Conservation (phyloP, 2,888 invertebrate species). For the Eupithecia pulchellata region DNA sequence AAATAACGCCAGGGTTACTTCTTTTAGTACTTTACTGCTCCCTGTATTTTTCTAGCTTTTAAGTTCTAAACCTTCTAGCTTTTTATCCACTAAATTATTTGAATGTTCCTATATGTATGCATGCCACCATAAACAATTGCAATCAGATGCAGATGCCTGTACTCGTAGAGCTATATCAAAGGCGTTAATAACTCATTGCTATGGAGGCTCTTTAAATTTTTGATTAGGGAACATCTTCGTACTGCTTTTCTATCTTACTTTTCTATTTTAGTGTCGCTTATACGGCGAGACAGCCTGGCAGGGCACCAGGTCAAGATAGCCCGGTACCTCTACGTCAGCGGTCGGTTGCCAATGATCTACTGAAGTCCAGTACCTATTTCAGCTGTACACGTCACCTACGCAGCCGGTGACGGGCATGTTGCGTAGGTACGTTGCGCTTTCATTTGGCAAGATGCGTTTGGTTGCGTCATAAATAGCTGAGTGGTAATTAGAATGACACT, state of each 20-base stretch:
- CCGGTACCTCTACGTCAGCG: slow-evolving; percentile 27
- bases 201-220: neutral
- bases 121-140: neutral
- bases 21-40: neutral
- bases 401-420: slow-evolving; percentile 49
- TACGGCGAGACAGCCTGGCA: slow-evolving; percentile 31
- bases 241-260: neutral
- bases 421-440: slow-evolving; percentile 55
- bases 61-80: neutral
- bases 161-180: neutral
- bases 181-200: neutral
- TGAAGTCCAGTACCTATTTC: slow-evolving; percentile 58
- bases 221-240: neutral
- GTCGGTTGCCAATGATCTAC: slow-evolving; percentile 43
- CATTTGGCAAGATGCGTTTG: slow-evolving; percentile 63
- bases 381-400: slow-evolving; percentile 63
- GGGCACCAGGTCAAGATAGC: slow-evolving; percentile 32
- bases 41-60: neutral
- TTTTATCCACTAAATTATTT: neutral
- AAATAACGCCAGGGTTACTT: neutral
- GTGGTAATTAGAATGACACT: slow-evolving; percentile 59
- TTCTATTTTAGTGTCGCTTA: slow-evolving; percentile 9
- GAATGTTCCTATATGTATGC: no score
- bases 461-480: slow-evolving; percentile 66
- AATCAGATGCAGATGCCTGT: neutral